Base-by-base conservation (phyloP, 2,888 invertebrate genomes). In the Sipha maydis region DNA sequence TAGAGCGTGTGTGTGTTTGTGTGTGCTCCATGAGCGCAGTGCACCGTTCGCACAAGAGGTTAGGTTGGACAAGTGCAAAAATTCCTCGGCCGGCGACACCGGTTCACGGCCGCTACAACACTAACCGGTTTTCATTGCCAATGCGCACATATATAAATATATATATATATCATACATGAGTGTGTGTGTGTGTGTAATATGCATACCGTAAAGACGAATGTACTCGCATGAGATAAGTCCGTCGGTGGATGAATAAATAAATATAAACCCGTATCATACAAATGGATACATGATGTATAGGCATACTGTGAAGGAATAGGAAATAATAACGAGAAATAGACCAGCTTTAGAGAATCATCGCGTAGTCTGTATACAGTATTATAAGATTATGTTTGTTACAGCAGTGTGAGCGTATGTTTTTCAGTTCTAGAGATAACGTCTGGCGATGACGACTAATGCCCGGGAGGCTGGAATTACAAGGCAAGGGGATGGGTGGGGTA, bases 81-180 rank as follows among this genome's bases (percentile, higher is more conserved):
- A 88, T 88, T 88, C 88, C 88, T 88, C 88, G 34, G 80, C 28
- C 88, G 75, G 80, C 80, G 80, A 86, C 86, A 80, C 88, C 88
- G 67, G 88, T 88, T 88, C 88, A 88, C 82, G 88, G 88, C 48
- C 86, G 73, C 86, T 80, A 61, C 86, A 17, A 80, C 41, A 82
- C 88, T 34, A 75, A 88, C 88, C 88, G 88, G 88, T 88, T 88
- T 88, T 82, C 82, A 75, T 80, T 88, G 75, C 88, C 88, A 48
- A 88, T 76, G 80, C 80, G 48, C 56, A 8, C 38, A 54, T 48
- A 78, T 21, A 56, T 38, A n/a, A n/a, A n/a, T n/a, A 17, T 11
- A 21, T 31, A 54, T n/a, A 11, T 54, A 71, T 28, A 69, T 9
- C 69, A 28, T 69, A 69, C 25, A 25, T 8, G 28, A 1, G 61